Base-by-base conservation (phyloP, 1,140 invertebrate species). In the Drosophila kohkoa region DNA sequence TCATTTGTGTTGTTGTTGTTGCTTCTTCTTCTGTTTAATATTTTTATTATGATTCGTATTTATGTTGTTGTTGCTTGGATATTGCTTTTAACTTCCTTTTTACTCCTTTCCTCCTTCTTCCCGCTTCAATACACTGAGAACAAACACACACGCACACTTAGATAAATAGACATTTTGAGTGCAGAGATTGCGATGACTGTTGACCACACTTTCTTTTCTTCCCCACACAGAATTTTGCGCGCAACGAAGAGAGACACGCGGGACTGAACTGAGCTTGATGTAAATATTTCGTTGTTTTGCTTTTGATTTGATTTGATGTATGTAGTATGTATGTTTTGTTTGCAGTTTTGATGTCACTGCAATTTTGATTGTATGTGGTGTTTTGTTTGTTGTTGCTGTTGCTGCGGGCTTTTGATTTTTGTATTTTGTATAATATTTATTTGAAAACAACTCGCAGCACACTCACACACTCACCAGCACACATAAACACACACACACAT, bases 81-180 rank as follows among this genome's bases (percentile, higher is more conserved):
- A 52, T 63, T 55, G 58, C 59, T 60, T 64, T 74, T 45, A 59
- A 54, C 69, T 65, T 69, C 57, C 32, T 81, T 68, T 68, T 68
- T 68, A 70, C 58, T 75, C 63, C 59, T 67, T 77, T 51, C 41
- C 62, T 72, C 49, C 38, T 45, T 55, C 54, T 45, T 55, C 49
- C 67, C 86, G 68, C 82, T 82, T 82, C 76, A 82, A 88, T 81
- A 85, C 81, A 85, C 75, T 81, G 55, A 81, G 64, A 66, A 78
- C 75, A 89, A 75, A 75, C 66, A 80, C 66, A 70, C 69, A 75
- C 66, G 77, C 66, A 74, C 69, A 66, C 67, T 45, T 46, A 69
- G 54, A 74, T 62, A 73, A 75, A 79, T 78, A 46, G 46, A 63
- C 66, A 87, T 80, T 77, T 71, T 69, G 20, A 67, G 46, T 87